Evolutionary conservation across 2,888 invertebrate genomes (phyloP).

Genomic region (Parelbella ahira): DNA sequence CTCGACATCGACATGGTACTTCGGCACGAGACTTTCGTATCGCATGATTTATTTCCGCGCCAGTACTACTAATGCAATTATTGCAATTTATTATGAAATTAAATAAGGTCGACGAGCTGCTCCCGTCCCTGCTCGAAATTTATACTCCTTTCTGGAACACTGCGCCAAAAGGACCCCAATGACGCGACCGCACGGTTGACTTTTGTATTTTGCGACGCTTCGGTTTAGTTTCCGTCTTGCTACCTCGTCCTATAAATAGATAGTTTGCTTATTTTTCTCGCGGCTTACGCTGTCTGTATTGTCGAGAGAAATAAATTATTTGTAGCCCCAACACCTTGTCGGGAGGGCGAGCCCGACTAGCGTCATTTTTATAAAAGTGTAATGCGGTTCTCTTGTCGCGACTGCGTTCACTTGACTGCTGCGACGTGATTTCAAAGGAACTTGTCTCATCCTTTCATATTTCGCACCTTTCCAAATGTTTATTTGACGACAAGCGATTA

Average conservation of each 20-base stretch:
- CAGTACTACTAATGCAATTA: constrained; percentile 70
- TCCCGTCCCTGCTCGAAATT: constrained; percentile 51
- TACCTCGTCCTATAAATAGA: constrained; percentile 55
- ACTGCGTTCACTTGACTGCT: constrained; percentile 50
- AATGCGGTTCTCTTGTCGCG: constrained; percentile 71
- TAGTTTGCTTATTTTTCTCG: constrained; percentile 77
- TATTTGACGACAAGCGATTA: not conserved
- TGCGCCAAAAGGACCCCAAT: constrained; percentile 47
- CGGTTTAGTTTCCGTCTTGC: constrained; percentile 30
- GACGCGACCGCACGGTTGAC: constrained; percentile 43
- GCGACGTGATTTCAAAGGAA: constrained; percentile 21
- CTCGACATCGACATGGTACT: constrained; percentile 42
- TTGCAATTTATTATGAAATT: constrained; percentile 79
- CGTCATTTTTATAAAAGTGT: constrained; percentile 78
- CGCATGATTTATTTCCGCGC: constrained; percentile 64
- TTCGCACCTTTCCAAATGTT: constrained; percentile 1
- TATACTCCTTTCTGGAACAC: constrained; percentile 53
- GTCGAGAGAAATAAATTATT: constrained; percentile 73
- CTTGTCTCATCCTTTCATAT: constrained; percentile 4
- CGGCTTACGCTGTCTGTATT: constrained; percentile 72
- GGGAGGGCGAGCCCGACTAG: constrained; percentile 58
- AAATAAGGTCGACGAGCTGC: constrained; percentile 68
- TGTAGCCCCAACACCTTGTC: constrained; percentile 72
- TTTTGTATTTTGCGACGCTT: constrained; percentile 51
- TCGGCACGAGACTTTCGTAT: constrained; percentile 41